Percentiles rank a stretch among this genome's conserved stretches.
phyloP scores from a whole-genome alignment of 2,113 vertebrate species.

The Python bivittatus region DNA sequence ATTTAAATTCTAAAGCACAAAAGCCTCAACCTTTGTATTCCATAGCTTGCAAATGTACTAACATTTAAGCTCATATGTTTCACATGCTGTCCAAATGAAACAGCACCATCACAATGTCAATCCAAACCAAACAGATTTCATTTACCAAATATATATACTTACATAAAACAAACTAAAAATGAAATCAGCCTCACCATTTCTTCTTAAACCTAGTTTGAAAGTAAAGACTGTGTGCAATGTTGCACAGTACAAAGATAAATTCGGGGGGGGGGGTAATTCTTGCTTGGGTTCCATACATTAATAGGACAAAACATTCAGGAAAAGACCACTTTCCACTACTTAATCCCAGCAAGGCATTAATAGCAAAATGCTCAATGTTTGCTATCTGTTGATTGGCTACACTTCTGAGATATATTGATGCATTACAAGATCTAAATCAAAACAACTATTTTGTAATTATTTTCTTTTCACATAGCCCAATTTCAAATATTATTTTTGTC shows the following conservation, averaged over 20 bases:
- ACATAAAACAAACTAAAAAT: neutral
- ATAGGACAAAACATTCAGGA: neutral
- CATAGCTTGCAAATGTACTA: neutral
- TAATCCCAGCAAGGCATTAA: neutral
- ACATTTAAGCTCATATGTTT: neutral
- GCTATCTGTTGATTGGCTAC: neutral
- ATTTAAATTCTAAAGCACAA: neutral
- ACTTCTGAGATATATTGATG: neutral
- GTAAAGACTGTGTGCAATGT: neutral
- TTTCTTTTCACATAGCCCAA: neutral
- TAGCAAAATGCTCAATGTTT: neutral
- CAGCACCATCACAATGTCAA: neutral
- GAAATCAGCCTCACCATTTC: neutral
- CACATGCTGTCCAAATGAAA: neutral
- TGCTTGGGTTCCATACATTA: neutral
- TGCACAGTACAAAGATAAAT: neutral
- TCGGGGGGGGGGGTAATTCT: neutral
- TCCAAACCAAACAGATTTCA: neutral
- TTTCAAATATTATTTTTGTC: conserved; percentile 13
- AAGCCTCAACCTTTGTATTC: neutral
- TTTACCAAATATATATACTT: neutral
- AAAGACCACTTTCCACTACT: neutral
- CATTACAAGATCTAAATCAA: neutral
- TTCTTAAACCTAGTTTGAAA: neutral
- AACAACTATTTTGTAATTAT: conserved; percentile 12